Evolutionary conservation across 2,113 vertebrate genomes (phyloP), one percentile per base, ranked within the genome.

Genomic region (Sterrhoptilus dennistouni): DNA sequence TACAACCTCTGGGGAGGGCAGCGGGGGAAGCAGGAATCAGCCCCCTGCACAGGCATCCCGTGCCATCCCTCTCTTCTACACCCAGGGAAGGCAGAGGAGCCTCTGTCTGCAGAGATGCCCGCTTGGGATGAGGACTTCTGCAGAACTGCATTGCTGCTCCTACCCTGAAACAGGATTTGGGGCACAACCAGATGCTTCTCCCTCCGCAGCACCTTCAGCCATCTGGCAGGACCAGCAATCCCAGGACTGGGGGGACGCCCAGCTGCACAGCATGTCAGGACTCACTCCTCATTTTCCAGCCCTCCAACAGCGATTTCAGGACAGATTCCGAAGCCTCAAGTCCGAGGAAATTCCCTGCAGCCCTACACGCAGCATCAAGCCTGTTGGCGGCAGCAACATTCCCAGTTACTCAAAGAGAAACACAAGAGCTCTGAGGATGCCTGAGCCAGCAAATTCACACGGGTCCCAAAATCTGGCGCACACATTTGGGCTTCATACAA

Each of bases 361-460:
- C 79, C 79, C 76, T 63, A 80, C 59, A 83, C 86, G 88, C 47
- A 96, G 71, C 83, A 54, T 74, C 90, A 83, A 86, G 86, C 76
- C 90, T 3, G 0, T n/a, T 14, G 4, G 63, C 4, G 0, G 79
- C 57, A 75, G 54, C 81, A 89, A 36, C 42, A 11, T 42, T 90
- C 52, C 85, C 11, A 1, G 49, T 63, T 78, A 45, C 81, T 96
- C 86, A 74, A 12, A 89, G 66, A 69, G 71, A 64, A 96, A 61
- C 79, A 77, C 59, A 61, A 80, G 25, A 7, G 90, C 93, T 89
- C 71, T 1, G 14, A 54, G 90, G 88, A 93, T 1, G 45, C 80
- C 93, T 28, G 12, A 69, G 95, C 91, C 90, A 95, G 96, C 71
- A 81, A 88, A 95, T 97, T 97, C 96, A 96, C 96, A 95, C 33